A percentile compares a stretch with the other conserved stretches of the same genome.
These are phyloP conservation scores for Callipepla squamata DNA, from an alignment of 2,113 vertebrate species.

Conservation along the genomic window DNA sequence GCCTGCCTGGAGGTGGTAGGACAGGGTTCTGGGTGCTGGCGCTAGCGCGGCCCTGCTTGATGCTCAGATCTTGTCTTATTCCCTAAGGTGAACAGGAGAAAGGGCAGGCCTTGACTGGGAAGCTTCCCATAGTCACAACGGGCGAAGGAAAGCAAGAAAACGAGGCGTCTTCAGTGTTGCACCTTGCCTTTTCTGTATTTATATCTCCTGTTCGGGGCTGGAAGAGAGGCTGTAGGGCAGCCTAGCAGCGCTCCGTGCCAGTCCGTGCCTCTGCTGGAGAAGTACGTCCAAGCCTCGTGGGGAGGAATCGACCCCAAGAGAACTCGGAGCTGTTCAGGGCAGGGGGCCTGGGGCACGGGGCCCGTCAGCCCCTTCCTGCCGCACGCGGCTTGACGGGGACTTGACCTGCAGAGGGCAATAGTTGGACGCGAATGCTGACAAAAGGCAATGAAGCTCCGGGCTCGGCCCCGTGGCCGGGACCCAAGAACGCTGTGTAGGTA, in stretches of 20 bases:
- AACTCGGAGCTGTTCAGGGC: conserved; percentile 16
- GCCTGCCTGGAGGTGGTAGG: not conserved
- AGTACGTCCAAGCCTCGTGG: not conserved
- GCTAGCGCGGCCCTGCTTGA: not conserved
- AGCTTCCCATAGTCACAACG: not conserved
- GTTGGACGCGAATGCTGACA: conserved; percentile 78
- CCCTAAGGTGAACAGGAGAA: not conserved
- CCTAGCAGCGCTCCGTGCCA: not conserved
- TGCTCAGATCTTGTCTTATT: not conserved
- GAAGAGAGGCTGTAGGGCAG: not conserved
- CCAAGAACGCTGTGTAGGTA: conserved; percentile 77
- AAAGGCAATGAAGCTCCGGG: conserved; percentile 58
- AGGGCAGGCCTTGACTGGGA: not conserved
- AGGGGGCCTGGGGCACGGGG: not conserved
- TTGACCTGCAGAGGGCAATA: conserved; percentile 86
- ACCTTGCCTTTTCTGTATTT: not conserved
- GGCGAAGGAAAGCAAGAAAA: not conserved
- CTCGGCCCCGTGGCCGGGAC: conserved; percentile 73
- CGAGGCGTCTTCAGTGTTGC: not conserved
- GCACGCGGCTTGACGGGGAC: conserved; percentile 44
- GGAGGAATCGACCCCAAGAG: conserved; percentile 4
- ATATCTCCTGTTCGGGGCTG: not conserved
- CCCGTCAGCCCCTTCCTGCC: not conserved
- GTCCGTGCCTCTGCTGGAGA: not conserved
- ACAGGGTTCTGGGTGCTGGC: not conserved